Base-by-base conservation (phyloP, 1,140 invertebrate species). In the Bilobella aurantiaca region DNA sequence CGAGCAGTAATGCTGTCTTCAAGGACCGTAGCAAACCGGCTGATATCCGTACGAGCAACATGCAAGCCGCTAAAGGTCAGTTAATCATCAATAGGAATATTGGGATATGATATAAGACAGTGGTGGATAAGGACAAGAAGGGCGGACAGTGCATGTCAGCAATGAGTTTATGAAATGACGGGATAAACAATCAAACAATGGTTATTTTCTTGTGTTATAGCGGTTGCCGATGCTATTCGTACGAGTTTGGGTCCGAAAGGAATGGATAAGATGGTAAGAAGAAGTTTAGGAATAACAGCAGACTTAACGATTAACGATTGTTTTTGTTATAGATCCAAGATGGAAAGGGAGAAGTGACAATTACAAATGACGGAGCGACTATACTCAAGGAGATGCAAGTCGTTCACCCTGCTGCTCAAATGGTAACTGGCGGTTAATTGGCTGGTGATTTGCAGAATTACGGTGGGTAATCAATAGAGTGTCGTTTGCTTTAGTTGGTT, bases 361-460 rank as follows among this genome's bases (percentile, higher is more conserved):
- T 99, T 64, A 99, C 96, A 56, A 99, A 99, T 83, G 97, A 99
- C 84, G 97, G 97, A 67, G 97, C 97, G 29, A 99, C 97, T 29
- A 99, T 99, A 80, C 80, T 99, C 42, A 98, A 98, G 78, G 89
- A 99, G 81, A 99, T 99, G 88, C 94, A 95, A 80, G 93, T 99
- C 12, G 82, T 96, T 71, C 97, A 99, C 80, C 97, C 97, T 64
- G 95, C 97, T 73, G 96, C 96, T 46, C 98, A 98, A 86, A 98
- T 99, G 96, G 91, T 94, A 83, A 77, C 68, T 72, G 14, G 29
- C 3, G n/a, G n/a, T n/a, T n/a, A n/a, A n/a, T n/a, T n/a, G n/a
- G n/a, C n/a, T n/a, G n/a, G 8, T 42, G 34, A 42, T 18, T 42
- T 18, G 18, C 18, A 8, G 18, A 12, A 42, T 42, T 42, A 8